Percentiles rank a stretch among this genome's conserved stretches.
Conservation (phyloP, 2,888 invertebrate species). For the Melanotus villosus region DNA sequence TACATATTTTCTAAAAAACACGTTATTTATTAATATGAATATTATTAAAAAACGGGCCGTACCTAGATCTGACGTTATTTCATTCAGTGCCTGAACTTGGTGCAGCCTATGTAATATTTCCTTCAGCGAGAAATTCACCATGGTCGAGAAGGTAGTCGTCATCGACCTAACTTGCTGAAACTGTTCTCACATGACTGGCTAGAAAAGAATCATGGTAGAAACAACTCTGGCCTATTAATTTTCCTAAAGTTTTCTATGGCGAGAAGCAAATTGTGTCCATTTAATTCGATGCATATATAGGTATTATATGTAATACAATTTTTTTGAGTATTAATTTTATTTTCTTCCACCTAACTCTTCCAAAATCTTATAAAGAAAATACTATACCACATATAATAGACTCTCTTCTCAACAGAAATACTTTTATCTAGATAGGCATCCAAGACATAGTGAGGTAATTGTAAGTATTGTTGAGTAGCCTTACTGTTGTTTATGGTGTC, state of each 20-base stretch:
- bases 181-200: conserved; percentile 44
- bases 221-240: conserved; percentile 8
- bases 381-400: conserved; percentile 7
- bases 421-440: conserved; percentile 31
- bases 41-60: too few species aligned
- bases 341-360: conserved; percentile 14
- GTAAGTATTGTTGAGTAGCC: conserved; percentile 16
- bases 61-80: conserved; percentile 26
- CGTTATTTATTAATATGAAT: too few species aligned
- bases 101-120: conserved; percentile 36
- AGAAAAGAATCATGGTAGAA: conserved; percentile 34
- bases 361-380: conserved; percentile 1
- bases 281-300: conserved; percentile 11
- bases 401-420: conserved; percentile 7
- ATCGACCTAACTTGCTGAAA: conserved; percentile 40
- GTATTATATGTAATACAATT: conserved; percentile 35
- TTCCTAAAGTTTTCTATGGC: conserved; percentile 26
- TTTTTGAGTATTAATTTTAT: background rate
- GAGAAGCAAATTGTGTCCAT: conserved; percentile 36
- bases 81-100: conserved; percentile 32
- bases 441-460: conserved; percentile 19
- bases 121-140: conserved; percentile 38
- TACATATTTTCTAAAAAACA: too few species aligned
- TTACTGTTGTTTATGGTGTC: background rate
- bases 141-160: conserved; percentile 42